Evolutionary conservation across 2,888 invertebrate species (phyloP).

Genomic region (Drosophila kanekoi): DNA sequence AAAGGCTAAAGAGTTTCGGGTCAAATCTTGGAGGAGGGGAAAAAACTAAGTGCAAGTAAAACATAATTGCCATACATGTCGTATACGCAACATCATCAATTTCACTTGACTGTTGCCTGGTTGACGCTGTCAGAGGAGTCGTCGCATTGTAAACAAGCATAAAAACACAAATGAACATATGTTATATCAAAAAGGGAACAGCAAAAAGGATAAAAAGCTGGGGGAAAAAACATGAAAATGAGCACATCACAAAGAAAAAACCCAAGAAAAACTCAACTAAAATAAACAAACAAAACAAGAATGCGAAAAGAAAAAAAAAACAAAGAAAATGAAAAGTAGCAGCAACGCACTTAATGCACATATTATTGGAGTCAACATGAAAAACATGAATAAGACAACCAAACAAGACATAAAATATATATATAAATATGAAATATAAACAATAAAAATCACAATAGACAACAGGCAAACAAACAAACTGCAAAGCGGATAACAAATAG

Average conservation of each 20-base stretch:
- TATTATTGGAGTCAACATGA: conserved; percentile 58
- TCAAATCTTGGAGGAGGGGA: background rate
- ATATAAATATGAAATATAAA: conserved; percentile 49
- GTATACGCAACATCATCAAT: conserved; percentile 55
- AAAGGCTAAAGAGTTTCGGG: conserved; percentile 22
- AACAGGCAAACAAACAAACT: conserved; percentile 40
- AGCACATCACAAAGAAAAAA: conserved; percentile 23
- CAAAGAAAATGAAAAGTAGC: conserved; percentile 11
- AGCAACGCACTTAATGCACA: conserved; percentile 53
- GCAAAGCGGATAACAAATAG: conserved; percentile 54
- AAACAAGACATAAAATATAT: conserved; percentile 47
- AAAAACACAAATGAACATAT: conserved; percentile 54
- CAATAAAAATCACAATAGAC: conserved; percentile 56
- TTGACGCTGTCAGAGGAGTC: conserved; percentile 57
- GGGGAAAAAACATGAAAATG: conserved; percentile 40
- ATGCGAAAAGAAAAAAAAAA: conserved; percentile 4
- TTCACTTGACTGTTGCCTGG: conserved; percentile 33
- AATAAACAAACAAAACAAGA: background rate
- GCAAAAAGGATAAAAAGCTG: conserved; percentile 22
- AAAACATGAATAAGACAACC: conserved; percentile 42
- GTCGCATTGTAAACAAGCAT: conserved; percentile 56
- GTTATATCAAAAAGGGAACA: conserved; percentile 25
- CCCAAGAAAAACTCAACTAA: conserved; percentile 1
- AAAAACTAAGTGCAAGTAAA: conserved; percentile 8
- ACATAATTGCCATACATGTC: conserved; percentile 47